A percentile compares a stretch with the other conserved stretches of the same genome.
phyloP scores from a whole-genome alignment of 1,140 invertebrate genomes.

The Philaenus spumarius region DNA sequence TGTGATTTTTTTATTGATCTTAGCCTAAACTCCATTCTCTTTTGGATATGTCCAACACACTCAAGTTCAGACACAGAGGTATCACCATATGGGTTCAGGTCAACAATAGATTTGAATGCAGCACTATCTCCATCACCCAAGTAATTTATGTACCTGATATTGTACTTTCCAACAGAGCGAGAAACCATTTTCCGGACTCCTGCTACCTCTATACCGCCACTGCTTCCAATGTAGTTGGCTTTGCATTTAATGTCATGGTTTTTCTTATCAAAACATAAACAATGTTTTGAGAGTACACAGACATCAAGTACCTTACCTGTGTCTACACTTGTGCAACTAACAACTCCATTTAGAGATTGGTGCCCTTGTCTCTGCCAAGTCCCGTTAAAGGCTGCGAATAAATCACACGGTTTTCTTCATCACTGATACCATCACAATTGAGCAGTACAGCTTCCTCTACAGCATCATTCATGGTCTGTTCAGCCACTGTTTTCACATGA shows the following conservation, averaged over 20 bases:
- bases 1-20: constrained; percentile 6
- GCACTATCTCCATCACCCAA: constrained; percentile 25
- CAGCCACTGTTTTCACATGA: neutral
- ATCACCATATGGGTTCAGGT: constrained; percentile 19
- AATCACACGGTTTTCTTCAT: constrained; percentile 3
- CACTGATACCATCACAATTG: neutral
- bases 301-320: constrained; percentile 25
- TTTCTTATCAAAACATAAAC: constrained; percentile 16
- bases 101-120: constrained; percentile 3
- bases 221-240: constrained; percentile 24
- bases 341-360: constrained; percentile 18
- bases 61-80: constrained; percentile 21
- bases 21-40: constrained; percentile 19
- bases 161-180: constrained; percentile 18
- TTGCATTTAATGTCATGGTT: constrained; percentile 20
- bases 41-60: constrained; percentile 24
- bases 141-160: constrained; percentile 23
- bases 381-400: constrained; percentile 20
- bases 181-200: constrained; percentile 23
- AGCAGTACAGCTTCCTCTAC: constrained; percentile 6
- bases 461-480: neutral
- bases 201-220: constrained; percentile 27
- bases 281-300: constrained; percentile 20
- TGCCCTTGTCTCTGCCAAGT: constrained; percentile 22
- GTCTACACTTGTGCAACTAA: constrained; percentile 19